A percentile compares a stretch with the other conserved stretches of the same genome.
Evolutionary conservation across 2,797 vertebrate genomes (phyloP).

Genomic region (Phataginus tetradactyla): DNA sequence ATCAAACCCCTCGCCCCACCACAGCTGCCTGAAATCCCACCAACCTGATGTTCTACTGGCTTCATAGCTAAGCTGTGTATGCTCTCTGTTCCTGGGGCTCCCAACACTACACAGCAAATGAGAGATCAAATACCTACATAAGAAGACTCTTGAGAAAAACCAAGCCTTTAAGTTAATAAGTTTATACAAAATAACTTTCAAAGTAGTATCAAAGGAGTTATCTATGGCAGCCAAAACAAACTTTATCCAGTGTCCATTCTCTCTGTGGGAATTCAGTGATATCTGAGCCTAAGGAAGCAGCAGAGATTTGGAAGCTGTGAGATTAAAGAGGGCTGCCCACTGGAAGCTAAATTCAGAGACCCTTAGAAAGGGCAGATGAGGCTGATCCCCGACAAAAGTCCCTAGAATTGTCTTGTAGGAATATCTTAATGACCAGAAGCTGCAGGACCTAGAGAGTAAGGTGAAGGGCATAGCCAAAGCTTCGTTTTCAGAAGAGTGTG

Average conservation of each 20-base stretch:
- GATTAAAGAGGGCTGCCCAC: not conserved
- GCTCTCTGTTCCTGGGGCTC: not conserved
- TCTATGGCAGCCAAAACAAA: constrained; percentile 5
- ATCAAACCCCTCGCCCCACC: not conserved
- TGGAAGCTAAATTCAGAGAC: not conserved
- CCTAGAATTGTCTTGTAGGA: not conserved
- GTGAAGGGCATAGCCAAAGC: not conserved
- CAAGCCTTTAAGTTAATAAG: not conserved
- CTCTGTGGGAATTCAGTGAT: not conserved
- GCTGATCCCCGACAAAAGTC: not conserved
- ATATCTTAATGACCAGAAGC: not conserved
- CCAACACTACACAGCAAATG: not conserved
- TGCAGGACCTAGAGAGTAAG: not conserved
- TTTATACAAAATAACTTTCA: constrained; percentile 9
- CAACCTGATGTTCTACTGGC: not conserved
- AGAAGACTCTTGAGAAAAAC: not conserved
- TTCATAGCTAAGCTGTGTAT: not conserved
- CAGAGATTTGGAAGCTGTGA: not conserved
- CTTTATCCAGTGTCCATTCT: not conserved
- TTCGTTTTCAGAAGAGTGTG: not conserved
- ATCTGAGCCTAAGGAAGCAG: not conserved
- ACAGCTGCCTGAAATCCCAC: not conserved
- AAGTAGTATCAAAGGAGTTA: constrained; percentile 19
- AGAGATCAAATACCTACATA: not conserved
- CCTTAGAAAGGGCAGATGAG: not conserved